phyloP scores from a whole-genome alignment of 2,888 invertebrate species.

The Quadriops clusia region DNA sequence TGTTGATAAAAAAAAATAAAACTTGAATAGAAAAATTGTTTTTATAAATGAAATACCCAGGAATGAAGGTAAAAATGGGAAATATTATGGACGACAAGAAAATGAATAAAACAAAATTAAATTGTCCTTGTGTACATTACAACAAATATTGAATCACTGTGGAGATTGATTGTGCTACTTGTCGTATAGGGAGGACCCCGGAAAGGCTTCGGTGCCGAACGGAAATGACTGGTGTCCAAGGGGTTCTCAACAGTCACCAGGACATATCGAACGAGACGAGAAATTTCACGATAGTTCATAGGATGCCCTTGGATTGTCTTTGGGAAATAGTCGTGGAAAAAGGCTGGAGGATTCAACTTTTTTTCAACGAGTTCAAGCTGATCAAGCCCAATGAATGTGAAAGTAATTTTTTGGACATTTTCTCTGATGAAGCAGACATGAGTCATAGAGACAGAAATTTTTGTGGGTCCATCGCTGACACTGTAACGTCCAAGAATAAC shows the following conservation, averaged over 20 bases:
- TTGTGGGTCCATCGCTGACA: constrained; percentile 78
- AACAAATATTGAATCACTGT: no score
- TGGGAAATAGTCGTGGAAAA: constrained; percentile 56
- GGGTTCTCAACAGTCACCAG: constrained; percentile 45
- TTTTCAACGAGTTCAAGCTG: constrained; percentile 52
- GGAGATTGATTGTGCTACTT: no score
- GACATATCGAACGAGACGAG: constrained; percentile 45
- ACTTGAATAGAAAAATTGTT: no score
- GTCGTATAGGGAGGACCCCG: constrained; percentile 35
- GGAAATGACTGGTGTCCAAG: constrained; percentile 37
- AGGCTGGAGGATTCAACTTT: constrained; percentile 58
- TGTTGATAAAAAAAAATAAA: no score
- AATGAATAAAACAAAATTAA: no score
- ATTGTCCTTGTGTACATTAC: no score
- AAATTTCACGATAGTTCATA: constrained; percentile 41
- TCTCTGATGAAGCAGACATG: constrained; percentile 51
- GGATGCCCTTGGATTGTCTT: constrained; percentile 58
- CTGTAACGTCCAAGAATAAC: constrained; percentile 54
- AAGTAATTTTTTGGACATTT: constrained; percentile 63
- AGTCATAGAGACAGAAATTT: constrained; percentile 53
- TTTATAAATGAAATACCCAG: no score
- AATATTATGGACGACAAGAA: no score
- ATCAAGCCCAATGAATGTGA: constrained; percentile 67
- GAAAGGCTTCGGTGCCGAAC: constrained; percentile 49
- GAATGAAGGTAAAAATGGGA: no score